Conservation (phyloP, 2,888 invertebrate species). For the Neoascia interrupta region DNA sequence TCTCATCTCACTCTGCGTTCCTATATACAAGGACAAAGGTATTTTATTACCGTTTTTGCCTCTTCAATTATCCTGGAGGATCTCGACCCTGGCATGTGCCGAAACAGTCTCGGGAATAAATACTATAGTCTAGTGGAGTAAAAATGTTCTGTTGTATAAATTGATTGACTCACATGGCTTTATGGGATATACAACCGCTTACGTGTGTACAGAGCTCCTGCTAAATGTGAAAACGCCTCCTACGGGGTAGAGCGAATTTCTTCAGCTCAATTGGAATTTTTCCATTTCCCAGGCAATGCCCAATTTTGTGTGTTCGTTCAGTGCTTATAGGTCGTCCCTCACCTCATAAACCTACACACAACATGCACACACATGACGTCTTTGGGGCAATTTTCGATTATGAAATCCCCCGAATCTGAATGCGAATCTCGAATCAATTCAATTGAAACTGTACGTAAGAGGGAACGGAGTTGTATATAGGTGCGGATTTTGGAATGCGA, state of each 20-base stretch:
- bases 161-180: slow-evolving; percentile 26
- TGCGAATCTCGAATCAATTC: slow-evolving; percentile 40
- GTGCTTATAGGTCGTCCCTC: background rate
- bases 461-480: background rate
- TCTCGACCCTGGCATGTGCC: no score
- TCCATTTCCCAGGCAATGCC: slow-evolving; percentile 15
- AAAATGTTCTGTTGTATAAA: background rate
- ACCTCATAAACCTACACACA: background rate
- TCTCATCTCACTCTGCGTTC: no score
- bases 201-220: no score
- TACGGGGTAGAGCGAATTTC: slow-evolving; percentile 17
- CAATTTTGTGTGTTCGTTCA: background rate
- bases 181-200: background rate
- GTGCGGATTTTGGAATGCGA: background rate
- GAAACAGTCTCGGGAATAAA: background rate
- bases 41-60: no score
- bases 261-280: slow-evolving; percentile 34
- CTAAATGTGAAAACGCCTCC: no score
- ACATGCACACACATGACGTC: background rate
- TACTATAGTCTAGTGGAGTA: background rate
- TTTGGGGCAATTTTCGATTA: slow-evolving; percentile 47
- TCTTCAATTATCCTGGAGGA: no score
- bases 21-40: no score
- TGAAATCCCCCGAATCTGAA: slow-evolving; percentile 41
- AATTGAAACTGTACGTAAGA: slow-evolving; percentile 30